Evolutionary conservation across 2,888 invertebrate species (phyloP).

Genomic region (Chorisops tibialis): DNA sequence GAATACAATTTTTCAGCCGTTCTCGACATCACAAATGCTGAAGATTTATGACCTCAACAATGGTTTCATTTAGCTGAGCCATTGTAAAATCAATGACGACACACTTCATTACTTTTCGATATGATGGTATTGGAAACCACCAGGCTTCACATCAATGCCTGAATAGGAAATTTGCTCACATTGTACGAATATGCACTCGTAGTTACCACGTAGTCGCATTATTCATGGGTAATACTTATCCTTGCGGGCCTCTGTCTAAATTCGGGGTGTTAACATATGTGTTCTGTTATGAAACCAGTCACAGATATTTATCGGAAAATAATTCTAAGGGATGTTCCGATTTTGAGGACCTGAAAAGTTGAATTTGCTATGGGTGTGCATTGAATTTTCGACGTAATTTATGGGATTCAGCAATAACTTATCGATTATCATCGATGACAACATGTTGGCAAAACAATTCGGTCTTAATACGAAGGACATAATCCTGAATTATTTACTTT

Average conservation of each 20-base stretch:
- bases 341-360: neutral
- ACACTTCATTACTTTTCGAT: no score
- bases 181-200: no score
- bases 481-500: neutral
- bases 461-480: constrained; percentile 8
- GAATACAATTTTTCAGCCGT: no score
- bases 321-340: constrained; percentile 5
- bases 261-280: neutral
- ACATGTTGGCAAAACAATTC: constrained; percentile 31
- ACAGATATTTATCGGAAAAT: neutral
- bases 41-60: no score
- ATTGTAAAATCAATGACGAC: no score
- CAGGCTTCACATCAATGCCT: no score
- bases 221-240: no score
- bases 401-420: constrained; percentile 24
- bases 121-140: no score
- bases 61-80: no score
- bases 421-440: constrained; percentile 33
- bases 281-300: neutral
- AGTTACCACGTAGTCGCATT: no score
- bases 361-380: neutral
- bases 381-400: constrained; percentile 1
- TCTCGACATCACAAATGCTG: no score
- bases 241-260: neutral
- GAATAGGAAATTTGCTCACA: no score